Percentiles rank a stretch among this genome's conserved stretches.
Conservation (phyloP, 2,113 vertebrate species). For the Osmerus eperlanus region DNA sequence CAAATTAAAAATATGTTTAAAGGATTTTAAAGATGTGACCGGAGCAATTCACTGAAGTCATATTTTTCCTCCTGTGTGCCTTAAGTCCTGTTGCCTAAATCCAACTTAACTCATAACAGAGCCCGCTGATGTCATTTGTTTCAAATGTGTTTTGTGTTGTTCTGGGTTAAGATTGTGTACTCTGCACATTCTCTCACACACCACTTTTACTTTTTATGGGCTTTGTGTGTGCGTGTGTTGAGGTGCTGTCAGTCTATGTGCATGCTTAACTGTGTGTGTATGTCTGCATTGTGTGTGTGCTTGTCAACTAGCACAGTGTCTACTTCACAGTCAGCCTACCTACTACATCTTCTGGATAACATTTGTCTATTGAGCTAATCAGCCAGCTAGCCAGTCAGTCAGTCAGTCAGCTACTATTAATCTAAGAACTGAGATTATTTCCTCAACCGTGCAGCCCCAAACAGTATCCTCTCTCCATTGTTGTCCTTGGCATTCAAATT, state of each 20-base stretch:
- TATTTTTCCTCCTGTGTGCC: not conserved
- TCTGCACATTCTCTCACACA: constrained; percentile 40
- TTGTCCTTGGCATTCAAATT: not conserved
- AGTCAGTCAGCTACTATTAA: not conserved
- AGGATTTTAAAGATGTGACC: too few species aligned
- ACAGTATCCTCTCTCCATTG: not conserved
- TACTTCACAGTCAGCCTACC: not conserved
- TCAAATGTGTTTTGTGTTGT: constrained; percentile 52
- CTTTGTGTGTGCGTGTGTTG: constrained; percentile 2
- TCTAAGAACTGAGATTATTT: not conserved
- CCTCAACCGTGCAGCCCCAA: not conserved
- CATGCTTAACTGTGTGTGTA: constrained; percentile 9
- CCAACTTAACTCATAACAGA: constrained; percentile 44
- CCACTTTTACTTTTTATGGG: constrained; percentile 29
- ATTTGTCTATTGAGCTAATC: not conserved
- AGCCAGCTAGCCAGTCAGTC: not conserved
- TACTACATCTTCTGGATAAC: not conserved
- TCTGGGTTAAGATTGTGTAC: constrained; percentile 31
- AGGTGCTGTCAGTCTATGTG: constrained; percentile 4
- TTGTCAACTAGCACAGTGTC: not conserved
- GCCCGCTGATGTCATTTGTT: constrained; percentile 42
- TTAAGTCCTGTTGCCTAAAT: not conserved
- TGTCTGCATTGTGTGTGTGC: not conserved
- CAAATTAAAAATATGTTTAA: too few species aligned
- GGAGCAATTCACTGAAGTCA: too few species aligned